Conservation (phyloP, 2,888 invertebrate genomes). For the Ametastegia equiseti region DNA sequence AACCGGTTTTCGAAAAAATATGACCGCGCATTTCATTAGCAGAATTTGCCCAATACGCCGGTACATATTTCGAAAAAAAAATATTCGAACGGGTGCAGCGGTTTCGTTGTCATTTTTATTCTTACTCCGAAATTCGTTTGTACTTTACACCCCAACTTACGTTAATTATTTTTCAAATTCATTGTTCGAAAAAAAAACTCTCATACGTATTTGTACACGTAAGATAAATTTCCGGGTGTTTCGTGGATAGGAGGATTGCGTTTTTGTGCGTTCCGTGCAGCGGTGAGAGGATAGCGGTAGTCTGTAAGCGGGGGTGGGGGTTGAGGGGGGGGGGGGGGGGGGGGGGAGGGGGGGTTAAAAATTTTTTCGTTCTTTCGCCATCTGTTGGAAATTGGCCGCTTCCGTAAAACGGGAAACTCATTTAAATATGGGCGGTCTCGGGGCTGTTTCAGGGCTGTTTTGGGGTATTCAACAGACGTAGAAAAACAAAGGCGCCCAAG, state of each 20-base stretch:
- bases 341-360: not conserved
- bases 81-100: no score
- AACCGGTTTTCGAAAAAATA: constrained; percentile 54
- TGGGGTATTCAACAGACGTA: constrained; percentile 47
- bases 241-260: not conserved
- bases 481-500: constrained; percentile 36
- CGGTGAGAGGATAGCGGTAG: constrained; percentile 12
- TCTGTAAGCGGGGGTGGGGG: not conserved
- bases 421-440: constrained; percentile 57
- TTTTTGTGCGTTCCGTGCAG: not conserved
- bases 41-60: not conserved
- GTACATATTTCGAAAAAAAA: not conserved
- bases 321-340: not conserved
- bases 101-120: no score
- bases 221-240: no score
- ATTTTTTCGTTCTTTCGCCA: constrained; percentile 57
- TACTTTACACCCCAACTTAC: no score
- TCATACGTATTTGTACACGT: no score
- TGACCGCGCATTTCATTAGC: constrained; percentile 33
- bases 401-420: constrained; percentile 62
- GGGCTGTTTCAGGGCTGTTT: constrained; percentile 47
- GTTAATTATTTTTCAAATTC: no score
- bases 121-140: no score
- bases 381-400: constrained; percentile 66
- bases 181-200: no score